phyloP scores from a whole-genome alignment of 2,888 invertebrate genomes.

The Euplexia lucipara region DNA sequence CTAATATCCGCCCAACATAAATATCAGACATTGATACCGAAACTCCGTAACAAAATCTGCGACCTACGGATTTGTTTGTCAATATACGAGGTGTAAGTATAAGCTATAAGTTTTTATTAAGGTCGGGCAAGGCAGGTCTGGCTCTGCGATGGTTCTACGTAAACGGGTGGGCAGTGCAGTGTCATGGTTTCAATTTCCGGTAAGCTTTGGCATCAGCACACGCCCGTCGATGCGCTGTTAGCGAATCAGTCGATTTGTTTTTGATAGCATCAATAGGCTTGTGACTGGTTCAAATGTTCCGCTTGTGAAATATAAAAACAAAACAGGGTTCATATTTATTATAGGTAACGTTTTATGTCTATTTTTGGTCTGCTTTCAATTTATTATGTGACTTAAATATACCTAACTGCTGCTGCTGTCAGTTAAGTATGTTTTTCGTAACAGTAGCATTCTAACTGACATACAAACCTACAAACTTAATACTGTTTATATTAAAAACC shows the following conservation, averaged over 20 bases:
- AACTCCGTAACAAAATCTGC: conserved; percentile 37
- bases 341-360: conserved; percentile 1
- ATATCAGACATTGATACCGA: conserved; percentile 44
- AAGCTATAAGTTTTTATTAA: conserved; percentile 57
- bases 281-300: conserved; percentile 15
- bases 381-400: background rate
- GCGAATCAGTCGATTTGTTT: conserved; percentile 62
- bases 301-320: conserved; percentile 10
- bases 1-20: conserved; percentile 42
- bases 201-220: conserved; percentile 58
- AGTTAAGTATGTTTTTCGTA: background rate
- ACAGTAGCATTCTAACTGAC: no score
- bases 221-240: conserved; percentile 53
- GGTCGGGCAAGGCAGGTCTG: conserved; percentile 45
- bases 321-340: conserved; percentile 20
- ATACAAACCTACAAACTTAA: background rate
- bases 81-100: conserved; percentile 51
- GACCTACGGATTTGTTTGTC: conserved; percentile 50
- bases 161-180: conserved; percentile 64
- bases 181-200: conserved; percentile 80
- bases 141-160: conserved; percentile 18
- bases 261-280: conserved; percentile 41
- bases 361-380: background rate
- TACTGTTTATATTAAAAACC: background rate
- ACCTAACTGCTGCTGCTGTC: background rate